Conservation (phyloP, 2,888 invertebrate genomes). For the Agonopterix alstromeriana region DNA sequence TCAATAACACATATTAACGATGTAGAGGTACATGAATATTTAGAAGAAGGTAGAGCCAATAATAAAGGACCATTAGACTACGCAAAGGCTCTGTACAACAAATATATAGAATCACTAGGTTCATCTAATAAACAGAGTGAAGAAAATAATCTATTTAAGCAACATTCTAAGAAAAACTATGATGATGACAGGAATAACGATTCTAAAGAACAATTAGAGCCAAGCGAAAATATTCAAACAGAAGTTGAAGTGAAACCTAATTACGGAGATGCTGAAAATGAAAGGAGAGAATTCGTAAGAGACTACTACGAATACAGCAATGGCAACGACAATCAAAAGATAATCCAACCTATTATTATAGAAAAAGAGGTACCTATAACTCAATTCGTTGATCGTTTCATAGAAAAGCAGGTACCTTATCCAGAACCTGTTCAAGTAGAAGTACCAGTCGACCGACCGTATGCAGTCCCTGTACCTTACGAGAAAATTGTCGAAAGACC, state of each 20-base stretch:
- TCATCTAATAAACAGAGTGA: slow-evolving; percentile 35
- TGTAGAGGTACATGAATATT: slow-evolving; percentile 61
- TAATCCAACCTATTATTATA: slow-evolving; percentile 64
- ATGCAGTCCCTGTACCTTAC: slow-evolving; percentile 57
- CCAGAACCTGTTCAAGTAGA: slow-evolving; percentile 53
- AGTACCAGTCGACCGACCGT: slow-evolving; percentile 58
- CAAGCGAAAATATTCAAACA: slow-evolving; percentile 48
- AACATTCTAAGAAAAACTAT: slow-evolving; percentile 43
- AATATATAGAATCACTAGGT: slow-evolving; percentile 51
- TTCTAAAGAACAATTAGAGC: slow-evolving; percentile 40
- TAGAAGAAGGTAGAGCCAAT: slow-evolving; percentile 55
- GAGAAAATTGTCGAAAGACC: slow-evolving; percentile 76
- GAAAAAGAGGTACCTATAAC: slow-evolving; percentile 67
- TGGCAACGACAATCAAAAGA: slow-evolving; percentile 32
- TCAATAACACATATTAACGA: slow-evolving; percentile 69
- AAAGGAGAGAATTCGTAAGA: slow-evolving; percentile 36
- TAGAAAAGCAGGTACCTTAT: slow-evolving; percentile 63
- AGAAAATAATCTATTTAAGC: slow-evolving; percentile 38
- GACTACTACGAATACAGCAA: slow-evolving; percentile 35
- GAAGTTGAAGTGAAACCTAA: slow-evolving; percentile 44
- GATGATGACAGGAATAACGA: slow-evolving; percentile 20
- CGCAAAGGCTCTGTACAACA: slow-evolving; percentile 45
- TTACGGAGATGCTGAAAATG: slow-evolving; percentile 24
- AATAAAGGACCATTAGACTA: slow-evolving; percentile 37
- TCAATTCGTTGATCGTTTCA: slow-evolving; percentile 57